Conservation (phyloP, 2,797 vertebrate genomes). For the Rousettus madagascariensis region DNA sequence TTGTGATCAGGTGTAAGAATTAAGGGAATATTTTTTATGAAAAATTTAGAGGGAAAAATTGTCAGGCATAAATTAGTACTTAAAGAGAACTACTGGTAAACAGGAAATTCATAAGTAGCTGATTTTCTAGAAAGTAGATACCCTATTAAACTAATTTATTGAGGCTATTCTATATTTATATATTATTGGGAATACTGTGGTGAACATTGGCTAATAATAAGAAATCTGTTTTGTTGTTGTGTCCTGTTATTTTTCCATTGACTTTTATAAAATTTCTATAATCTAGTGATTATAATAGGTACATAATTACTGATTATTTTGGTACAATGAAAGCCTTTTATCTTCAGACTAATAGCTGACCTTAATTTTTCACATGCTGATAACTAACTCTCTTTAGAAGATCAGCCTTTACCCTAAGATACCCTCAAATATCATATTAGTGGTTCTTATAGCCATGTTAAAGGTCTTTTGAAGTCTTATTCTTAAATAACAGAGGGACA, state of each 20-base stretch:
- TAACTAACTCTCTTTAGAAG: background rate
- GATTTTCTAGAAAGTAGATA: background rate
- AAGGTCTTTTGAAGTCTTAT: constrained; percentile 21
- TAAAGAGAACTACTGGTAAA: background rate
- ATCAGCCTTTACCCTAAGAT: background rate
- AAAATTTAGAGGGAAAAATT: background rate
- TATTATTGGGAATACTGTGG: background rate
- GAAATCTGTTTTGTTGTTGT: background rate
- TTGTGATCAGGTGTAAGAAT: constrained; percentile 2
- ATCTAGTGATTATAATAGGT: background rate
- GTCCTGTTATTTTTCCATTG: background rate
- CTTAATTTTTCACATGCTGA: background rate
- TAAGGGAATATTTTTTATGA: background rate
- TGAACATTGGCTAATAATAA: background rate
- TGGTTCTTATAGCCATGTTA: background rate
- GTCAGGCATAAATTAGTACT: background rate
- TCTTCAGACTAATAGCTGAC: background rate
- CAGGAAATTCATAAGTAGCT: background rate
- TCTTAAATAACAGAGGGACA: background rate
- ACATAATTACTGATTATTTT: background rate
- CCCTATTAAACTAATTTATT: background rate
- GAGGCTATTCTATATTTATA: background rate
- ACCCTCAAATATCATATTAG: background rate
- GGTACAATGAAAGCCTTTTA: background rate
- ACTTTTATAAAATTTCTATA: background rate